phyloP scores from a whole-genome alignment of 2,888 invertebrate species.

The Tiliacea citrago region DNA sequence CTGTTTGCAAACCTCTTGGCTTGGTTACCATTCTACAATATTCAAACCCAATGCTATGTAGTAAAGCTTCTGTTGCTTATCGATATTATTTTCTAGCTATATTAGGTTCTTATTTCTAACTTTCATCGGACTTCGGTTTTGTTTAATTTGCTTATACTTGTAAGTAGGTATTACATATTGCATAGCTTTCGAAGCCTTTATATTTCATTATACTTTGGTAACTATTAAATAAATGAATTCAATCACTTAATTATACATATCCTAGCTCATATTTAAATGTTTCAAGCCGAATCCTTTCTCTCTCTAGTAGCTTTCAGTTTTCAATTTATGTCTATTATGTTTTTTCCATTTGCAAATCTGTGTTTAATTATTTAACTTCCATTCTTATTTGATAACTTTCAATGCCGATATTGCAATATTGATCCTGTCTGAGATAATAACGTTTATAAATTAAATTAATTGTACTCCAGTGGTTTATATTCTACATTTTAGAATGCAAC shows the following conservation, averaged over 20 bases:
- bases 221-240: neutral
- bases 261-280: neutral
- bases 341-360: slow-evolving; percentile 2
- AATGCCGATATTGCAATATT: slow-evolving; percentile 48
- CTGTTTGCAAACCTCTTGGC: neutral
- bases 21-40: slow-evolving; percentile 8
- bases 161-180: neutral
- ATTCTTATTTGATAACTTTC: slow-evolving; percentile 4
- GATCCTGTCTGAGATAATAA: slow-evolving; percentile 6
- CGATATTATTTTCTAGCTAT: neutral
- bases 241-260: neutral
- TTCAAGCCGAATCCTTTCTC: neutral
- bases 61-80: neutral
- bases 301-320: neutral
- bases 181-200: neutral
- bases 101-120: neutral
- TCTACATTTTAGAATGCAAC: slow-evolving; percentile 12
- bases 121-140: neutral
- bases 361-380: neutral
- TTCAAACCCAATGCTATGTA: neutral
- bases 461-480: neutral
- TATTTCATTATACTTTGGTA: neutral
- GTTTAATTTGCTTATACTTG: slow-evolving; percentile 2
- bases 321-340: neutral
- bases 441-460: slow-evolving; percentile 3